Base-by-base conservation (phyloP, 2,888 invertebrate species). In the Thysanoteuthis rhombus region DNA sequence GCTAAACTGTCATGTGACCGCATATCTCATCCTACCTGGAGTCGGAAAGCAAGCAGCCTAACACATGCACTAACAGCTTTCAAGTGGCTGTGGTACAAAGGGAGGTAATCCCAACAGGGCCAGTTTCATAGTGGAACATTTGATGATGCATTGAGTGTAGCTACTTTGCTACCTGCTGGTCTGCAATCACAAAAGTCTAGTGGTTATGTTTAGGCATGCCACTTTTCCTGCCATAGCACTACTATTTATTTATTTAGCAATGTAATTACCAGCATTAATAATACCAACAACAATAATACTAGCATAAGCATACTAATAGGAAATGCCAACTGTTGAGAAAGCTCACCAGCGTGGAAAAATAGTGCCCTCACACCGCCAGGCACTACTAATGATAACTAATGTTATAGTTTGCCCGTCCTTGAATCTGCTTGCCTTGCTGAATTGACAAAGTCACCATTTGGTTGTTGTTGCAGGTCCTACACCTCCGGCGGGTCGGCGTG, bases 401-500 rank as follows among this genome's bases (percentile, higher is more conserved):
- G 75, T 75, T 75, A 16, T n/a, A 75, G 75, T 75, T n/a, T 75
- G 75, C 75, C 75, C n/a, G 19, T 75, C 75, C 75, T 75, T 75
- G 75, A 75, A n/a, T 75, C 75, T n/a, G 75, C 75, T 75, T 75
- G 75, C n/a, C 75, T 75, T 75, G n/a, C 75, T 75, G 75, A 75
- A 32, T 75, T 75, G 75, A 75, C 75, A 75, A 32, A 32, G 40
- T 40, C 91, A 47, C 32, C 42, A n/a, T 40, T 19, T 39, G 52
- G 91, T 40, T 91, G 90, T 94, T 94, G 42, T 92, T 93, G 12
- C 94, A 96, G 96, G 96, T 42, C 96, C 96, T 3, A 96, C 96
- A n/a, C 96, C 96, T 36, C 96, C 96, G 28, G 95, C 96, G 28
- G 95, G 95, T 25, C 94, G 96, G 92, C 94, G 96, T 92, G 96